Evolutionary conservation across 1,140 invertebrate species (phyloP).

Genomic region (Macrotrachela quadricornifera): DNA sequence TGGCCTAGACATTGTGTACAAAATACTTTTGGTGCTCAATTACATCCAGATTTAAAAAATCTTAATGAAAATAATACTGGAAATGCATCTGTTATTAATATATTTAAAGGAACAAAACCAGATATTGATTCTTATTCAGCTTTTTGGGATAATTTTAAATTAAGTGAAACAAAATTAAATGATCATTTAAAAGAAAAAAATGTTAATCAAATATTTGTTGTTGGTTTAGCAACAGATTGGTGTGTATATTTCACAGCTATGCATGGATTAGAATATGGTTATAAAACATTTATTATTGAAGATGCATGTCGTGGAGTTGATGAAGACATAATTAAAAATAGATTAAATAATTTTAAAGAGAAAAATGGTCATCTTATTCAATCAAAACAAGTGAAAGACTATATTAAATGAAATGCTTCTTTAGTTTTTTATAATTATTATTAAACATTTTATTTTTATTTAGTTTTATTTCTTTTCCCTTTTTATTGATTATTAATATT

Average conservation of each 20-base stretch:
- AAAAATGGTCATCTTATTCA: too few relatives aligned
- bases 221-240: slow-evolving; percentile 81
- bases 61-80: too few relatives aligned
- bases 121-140: slow-evolving; percentile 91
- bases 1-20: slow-evolving; percentile 90
- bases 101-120: slow-evolving; percentile 78
- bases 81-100: slow-evolving; percentile 41
- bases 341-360: too few relatives aligned
- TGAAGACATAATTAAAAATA: too few relatives aligned
- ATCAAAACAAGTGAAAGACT: too few relatives aligned
- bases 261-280: slow-evolving; percentile 63
- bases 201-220: slow-evolving; percentile 76
- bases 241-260: slow-evolving; percentile 74
- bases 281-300: slow-evolving; percentile 64
- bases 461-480: too few relatives aligned
- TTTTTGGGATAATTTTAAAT: slow-evolving; percentile 85
- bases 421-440: too few relatives aligned
- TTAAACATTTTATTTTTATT: too few relatives aligned
- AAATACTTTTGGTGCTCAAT: slow-evolving; percentile 70
- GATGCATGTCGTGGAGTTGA: slow-evolving; percentile 72
- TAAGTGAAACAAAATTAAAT: slow-evolving; percentile 59
- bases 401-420: too few relatives aligned
- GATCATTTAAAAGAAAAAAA: slow-evolving; percentile 51
- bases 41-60: slow-evolving; percentile 54
- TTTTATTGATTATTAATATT: too few relatives aligned